phyloP scores from a whole-genome alignment of 2,113 vertebrate genomes.

The Salvator merianae region DNA sequence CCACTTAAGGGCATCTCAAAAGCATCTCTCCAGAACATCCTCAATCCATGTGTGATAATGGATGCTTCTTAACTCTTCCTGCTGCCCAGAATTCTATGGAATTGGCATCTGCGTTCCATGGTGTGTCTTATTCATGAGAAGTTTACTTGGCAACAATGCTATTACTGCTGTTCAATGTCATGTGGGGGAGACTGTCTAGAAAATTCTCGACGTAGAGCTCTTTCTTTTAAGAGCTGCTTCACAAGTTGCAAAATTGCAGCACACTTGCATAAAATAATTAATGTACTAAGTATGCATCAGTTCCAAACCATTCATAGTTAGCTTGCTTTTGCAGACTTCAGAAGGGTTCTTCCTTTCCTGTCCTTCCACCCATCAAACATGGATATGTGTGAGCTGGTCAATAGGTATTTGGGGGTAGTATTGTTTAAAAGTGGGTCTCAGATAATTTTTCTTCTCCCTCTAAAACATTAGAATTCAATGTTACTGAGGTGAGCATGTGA shows the following conservation, averaged over 20 bases:
- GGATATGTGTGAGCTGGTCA: not conserved
- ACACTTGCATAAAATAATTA: not conserved
- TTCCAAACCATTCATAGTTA: not conserved
- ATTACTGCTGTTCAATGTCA: not conserved
- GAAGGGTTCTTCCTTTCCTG: no score
- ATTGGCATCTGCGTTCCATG: not conserved
- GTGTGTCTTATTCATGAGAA: not conserved
- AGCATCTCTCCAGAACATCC: not conserved
- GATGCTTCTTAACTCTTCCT: not conserved
- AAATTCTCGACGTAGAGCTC: not conserved
- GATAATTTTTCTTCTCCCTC: not conserved
- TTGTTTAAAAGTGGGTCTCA: not conserved
- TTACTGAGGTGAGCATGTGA: not conserved
- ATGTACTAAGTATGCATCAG: not conserved
- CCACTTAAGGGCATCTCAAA: slow-evolving; percentile 5
- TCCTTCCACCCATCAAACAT: not conserved
- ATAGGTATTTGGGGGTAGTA: not conserved
- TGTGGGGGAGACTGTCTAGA: not conserved
- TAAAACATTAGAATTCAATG: not conserved
- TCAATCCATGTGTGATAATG: not conserved
- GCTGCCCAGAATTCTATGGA: not conserved
- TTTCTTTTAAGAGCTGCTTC: not conserved
- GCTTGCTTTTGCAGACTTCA: no score
- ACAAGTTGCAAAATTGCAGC: not conserved
- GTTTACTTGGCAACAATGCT: not conserved